Base-by-base conservation (phyloP, 2,888 invertebrate genomes). In the Miltochrista miniata region DNA sequence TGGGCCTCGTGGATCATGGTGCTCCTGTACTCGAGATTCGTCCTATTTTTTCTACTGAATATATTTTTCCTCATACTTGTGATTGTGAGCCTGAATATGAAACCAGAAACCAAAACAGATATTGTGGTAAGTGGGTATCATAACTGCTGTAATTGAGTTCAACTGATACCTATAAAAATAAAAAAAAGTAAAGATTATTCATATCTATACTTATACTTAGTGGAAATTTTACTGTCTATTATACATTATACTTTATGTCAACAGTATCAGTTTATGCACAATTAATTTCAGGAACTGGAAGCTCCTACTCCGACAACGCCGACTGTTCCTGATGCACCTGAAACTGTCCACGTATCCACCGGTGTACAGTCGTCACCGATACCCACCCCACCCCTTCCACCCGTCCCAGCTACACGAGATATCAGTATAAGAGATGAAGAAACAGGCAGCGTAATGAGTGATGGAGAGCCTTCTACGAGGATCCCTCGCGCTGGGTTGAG, bases 31-130 rank as follows among this genome's bases (percentile, higher is more conserved):
- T 86, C 88, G 0, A 84, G 93, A 18, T 81, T 92, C 37, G 79
- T 83, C 2, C 49, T 92, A 0, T 72, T 93, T 29, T 91, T 93
- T 75, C 18, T 91, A 9, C 48, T 92, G n/a, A 93, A 93, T 54
- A 62, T 93, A 0, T 40, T 77, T 1, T 70, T 89, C 0, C 54
- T 87, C 1, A 58, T 89, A 7, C 49, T 70, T 10, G 72, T 85
- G 11, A 74, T 85, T 4, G 70, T 87, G 1, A 76, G 82, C 47
- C 79, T 74, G 47, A 81, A 79, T 44, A 45, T 72, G 10, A 64
- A 67, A 54, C 61, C 63, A 12, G 52, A 64, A 2, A 34, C 61
- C 4, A 58, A 62, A 29, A 59, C 58, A 33, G 59, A 57, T 9
- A 51, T 51, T 34, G 59, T 56, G 51, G 80, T 83, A 66, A 76